These are phyloP conservation scores for Lasiommata megera DNA, from an alignment of 2,888 invertebrate species.

Conservation along the genomic window DNA sequence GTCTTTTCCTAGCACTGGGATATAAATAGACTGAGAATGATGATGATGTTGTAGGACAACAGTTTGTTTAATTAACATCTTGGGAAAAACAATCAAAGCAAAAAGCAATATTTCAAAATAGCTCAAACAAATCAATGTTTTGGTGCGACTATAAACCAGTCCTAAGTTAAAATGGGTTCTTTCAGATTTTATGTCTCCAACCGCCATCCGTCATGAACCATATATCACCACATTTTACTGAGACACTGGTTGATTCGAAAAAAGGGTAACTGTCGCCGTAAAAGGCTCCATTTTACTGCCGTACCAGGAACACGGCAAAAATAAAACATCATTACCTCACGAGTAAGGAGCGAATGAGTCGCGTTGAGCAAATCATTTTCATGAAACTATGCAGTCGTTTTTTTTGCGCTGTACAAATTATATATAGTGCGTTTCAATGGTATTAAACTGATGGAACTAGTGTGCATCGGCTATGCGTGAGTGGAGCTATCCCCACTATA, in stretches of 20 bases:
- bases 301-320: constrained; percentile 44
- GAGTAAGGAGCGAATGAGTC: constrained; percentile 30
- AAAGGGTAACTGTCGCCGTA: constrained; percentile 44
- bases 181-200: constrained; percentile 11
- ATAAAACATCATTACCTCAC: constrained; percentile 50
- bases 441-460: no score
- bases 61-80: no score
- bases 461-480: no score
- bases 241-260: constrained; percentile 38
- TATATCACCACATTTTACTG: constrained; percentile 49
- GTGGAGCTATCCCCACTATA: no score
- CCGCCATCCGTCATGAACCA: constrained; percentile 24
- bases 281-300: constrained; percentile 49
- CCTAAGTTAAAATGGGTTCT: constrained; percentile 7
- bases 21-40: no score
- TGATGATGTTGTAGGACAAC: no score
- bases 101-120: background rate
- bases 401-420: no score
- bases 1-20: no score
- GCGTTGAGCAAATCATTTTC: no score
- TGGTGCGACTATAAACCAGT: background rate
- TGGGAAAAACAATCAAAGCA: no score
- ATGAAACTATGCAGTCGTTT: background rate
- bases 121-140: background rate
- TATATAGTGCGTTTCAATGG: no score